These are phyloP conservation scores for Pagetopsis macropterus DNA, from an alignment of 2,797 vertebrate genomes.

Conservation along the genomic window DNA sequence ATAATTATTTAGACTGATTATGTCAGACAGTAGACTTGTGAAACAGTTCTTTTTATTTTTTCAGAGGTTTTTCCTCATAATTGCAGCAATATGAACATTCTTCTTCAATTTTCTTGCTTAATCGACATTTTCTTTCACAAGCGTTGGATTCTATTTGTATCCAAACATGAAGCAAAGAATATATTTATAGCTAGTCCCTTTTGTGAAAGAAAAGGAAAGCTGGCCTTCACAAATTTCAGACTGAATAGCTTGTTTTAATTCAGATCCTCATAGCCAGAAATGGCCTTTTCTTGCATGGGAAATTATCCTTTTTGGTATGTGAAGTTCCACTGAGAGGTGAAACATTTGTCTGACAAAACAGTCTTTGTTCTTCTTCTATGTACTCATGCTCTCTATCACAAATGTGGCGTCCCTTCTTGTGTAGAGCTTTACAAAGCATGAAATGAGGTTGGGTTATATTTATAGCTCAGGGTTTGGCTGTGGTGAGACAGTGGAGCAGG, in stretches of 20 bases:
- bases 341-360: constrained; percentile 61
- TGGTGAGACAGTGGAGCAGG: constrained; percentile 52
- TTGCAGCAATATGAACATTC: not conserved
- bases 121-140: not conserved
- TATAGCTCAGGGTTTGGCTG: constrained; percentile 58
- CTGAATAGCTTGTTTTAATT: constrained; percentile 30
- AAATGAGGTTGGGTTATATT: constrained; percentile 77
- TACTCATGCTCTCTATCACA: constrained; percentile 57
- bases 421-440: constrained; percentile 72
- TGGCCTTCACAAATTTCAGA: not conserved
- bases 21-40: too few relatives aligned
- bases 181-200: not conserved
- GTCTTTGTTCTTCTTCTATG: constrained; percentile 63
- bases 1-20: too few relatives aligned
- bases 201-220: not conserved
- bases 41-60: too few relatives aligned
- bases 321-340: constrained; percentile 35
- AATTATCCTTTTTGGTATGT: constrained; percentile 43
- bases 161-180: not conserved
- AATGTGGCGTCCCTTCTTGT: constrained; percentile 62
- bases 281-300: not conserved
- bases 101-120: too few relatives aligned
- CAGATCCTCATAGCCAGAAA: constrained; percentile 2
- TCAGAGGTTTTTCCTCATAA: not conserved
- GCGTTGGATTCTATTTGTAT: not conserved